Conservation (phyloP, 2,797 vertebrate species). For the Acanthopagrus latus region DNA sequence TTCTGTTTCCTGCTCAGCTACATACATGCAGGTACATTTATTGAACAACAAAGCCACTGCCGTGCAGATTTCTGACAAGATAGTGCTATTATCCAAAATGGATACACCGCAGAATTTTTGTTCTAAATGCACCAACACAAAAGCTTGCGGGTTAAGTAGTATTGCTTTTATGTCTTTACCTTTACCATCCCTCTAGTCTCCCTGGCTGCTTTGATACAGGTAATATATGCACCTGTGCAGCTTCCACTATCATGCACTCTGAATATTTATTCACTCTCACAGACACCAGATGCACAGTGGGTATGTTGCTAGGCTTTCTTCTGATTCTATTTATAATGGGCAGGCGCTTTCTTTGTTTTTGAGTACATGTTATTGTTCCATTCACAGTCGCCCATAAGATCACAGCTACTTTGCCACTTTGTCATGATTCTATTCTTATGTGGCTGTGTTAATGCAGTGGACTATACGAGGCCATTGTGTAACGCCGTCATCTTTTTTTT, state of each 20-base stretch:
- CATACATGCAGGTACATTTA: slow-evolving; percentile 63
- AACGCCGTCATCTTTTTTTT: slow-evolving; percentile 47
- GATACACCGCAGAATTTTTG: slow-evolving; percentile 66
- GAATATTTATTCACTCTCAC: slow-evolving; percentile 84
- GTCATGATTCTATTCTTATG: slow-evolving; percentile 65
- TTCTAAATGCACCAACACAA: slow-evolving; percentile 75
- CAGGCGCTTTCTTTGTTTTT: slow-evolving; percentile 73
- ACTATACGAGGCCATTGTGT: slow-evolving; percentile 42
- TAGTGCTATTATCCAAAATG: slow-evolving; percentile 75
- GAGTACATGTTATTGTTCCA: slow-evolving; percentile 64
- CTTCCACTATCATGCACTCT: slow-evolving; percentile 79
- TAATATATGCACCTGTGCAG: slow-evolving; percentile 86
- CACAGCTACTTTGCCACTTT: slow-evolving; percentile 67
- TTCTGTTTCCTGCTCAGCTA: slow-evolving; percentile 36
- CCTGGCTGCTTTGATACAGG: slow-evolving; percentile 82
- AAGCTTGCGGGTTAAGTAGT: slow-evolving; percentile 80
- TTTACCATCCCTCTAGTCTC: slow-evolving; percentile 81
- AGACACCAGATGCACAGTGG: slow-evolving; percentile 83
- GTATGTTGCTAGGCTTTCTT: slow-evolving; percentile 82
- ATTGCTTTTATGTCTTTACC: slow-evolving; percentile 83
- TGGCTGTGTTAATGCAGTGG: slow-evolving; percentile 49
- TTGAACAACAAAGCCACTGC: slow-evolving; percentile 72
- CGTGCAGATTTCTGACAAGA: slow-evolving; percentile 73
- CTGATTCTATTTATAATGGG: slow-evolving; percentile 84
- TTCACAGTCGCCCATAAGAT: slow-evolving; percentile 69